Evolutionary conservation across 2,888 invertebrate genomes (phyloP).

Genomic region (Microchrysa polita): DNA sequence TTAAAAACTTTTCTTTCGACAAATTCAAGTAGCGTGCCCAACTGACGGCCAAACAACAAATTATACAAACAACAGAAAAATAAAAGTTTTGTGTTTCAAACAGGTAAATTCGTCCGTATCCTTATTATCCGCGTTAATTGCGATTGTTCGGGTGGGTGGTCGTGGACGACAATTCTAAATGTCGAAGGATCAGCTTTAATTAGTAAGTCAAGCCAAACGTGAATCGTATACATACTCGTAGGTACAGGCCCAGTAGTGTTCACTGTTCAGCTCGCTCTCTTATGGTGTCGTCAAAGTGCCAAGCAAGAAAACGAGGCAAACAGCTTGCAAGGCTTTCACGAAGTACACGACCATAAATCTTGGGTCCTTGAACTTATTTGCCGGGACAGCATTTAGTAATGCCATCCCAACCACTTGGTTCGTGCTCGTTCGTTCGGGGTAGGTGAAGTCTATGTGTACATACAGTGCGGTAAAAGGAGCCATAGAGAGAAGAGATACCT

Average conservation of each 20-base stretch:
- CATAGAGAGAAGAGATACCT: conserved; percentile 24
- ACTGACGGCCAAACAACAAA: background rate
- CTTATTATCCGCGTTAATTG: conserved; percentile 43
- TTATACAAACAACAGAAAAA: background rate
- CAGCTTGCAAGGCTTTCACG: conserved; percentile 1
- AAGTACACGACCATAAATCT: conserved; percentile 26
- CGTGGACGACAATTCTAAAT: background rate
- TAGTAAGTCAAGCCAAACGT: conserved; percentile 10
- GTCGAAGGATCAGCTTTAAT: conserved; percentile 26
- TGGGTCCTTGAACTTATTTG: conserved; percentile 40
- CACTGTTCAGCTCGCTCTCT: conserved; percentile 7
- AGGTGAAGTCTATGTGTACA: no score
- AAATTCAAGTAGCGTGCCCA: conserved; percentile 3
- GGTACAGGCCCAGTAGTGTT: no score
- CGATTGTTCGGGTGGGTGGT: conserved; percentile 32
- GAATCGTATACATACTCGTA: no score
- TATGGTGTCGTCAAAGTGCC: background rate
- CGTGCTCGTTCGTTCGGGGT: conserved; percentile 18
- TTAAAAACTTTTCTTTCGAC: background rate
- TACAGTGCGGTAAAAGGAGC: no score
- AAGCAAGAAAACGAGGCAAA: background rate
- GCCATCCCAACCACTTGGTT: conserved; percentile 33
- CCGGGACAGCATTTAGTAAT: conserved; percentile 36
- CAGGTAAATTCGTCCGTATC: conserved; percentile 33
- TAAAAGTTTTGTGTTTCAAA: conserved; percentile 38